phyloP scores from a whole-genome alignment of 2,888 invertebrate species.

The Sturmia bella region DNA sequence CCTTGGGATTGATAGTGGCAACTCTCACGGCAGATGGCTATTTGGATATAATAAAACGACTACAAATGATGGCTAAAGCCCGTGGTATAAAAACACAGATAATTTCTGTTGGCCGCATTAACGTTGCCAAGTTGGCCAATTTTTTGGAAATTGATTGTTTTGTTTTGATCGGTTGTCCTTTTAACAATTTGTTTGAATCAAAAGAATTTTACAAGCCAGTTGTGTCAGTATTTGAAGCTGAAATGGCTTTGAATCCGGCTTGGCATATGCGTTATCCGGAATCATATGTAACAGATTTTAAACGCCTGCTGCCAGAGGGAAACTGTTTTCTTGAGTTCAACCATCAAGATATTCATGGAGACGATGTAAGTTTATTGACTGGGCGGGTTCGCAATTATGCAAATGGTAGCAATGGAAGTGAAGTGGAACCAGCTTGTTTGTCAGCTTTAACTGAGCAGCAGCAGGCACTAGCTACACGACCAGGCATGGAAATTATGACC shows the following conservation, averaged over 20 bases:
- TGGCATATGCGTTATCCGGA: constrained; percentile 83
- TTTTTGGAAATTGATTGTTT: constrained; percentile 95
- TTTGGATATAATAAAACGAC: constrained; percentile 87
- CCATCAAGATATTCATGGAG: constrained; percentile 81
- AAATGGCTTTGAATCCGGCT: constrained; percentile 88
- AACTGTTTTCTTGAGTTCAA: constrained; percentile 82
- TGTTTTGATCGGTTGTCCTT: constrained; percentile 95
- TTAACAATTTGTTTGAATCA: constrained; percentile 91
- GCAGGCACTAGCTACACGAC: constrained; percentile 76
- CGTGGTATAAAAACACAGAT: constrained; percentile 94
- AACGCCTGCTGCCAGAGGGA: constrained; percentile 87
- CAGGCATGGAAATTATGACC: constrained; percentile 78
- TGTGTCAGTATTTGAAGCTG: constrained; percentile 95
- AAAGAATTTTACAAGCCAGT: constrained; percentile 95
- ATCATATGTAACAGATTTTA: constrained; percentile 88
- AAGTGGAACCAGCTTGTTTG: constrained; percentile 66
- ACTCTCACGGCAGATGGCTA: constrained; percentile 93
- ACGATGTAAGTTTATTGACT: constrained; percentile 89
- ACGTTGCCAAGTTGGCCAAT: constrained; percentile 96
- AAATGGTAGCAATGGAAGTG: constrained; percentile 46
- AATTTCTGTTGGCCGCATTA: constrained; percentile 96
- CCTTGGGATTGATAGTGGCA: constrained; percentile 94
- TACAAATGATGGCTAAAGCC: constrained; percentile 87
- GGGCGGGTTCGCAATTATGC: constrained; percentile 85
- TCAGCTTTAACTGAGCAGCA: constrained; percentile 70